Evolutionary conservation across 2,888 invertebrate species (phyloP), one percentile per base, ranked within the genome.

Genomic region (Tetheella fluctuosa): DNA sequence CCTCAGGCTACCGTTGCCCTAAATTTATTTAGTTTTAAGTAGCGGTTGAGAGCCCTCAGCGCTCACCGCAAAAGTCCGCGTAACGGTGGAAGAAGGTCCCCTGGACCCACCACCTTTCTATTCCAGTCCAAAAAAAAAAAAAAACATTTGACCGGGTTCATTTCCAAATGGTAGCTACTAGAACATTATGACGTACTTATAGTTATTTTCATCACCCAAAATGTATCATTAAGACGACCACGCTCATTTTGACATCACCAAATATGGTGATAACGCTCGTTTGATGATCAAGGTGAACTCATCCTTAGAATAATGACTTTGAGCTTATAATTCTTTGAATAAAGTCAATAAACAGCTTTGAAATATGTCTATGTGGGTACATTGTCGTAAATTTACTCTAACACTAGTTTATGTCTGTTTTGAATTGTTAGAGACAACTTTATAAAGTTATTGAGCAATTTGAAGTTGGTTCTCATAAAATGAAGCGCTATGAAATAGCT

Each of bases 371-470:
- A 48, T 48, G 48, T 48, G 48, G 17, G n/a, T 20, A 48, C 20
- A 20, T 48, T 48, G 48, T 48, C 48, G 20, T 48, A 48, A 48
- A 48, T 48, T 48, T 20, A 8, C 48, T 48, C 48, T 20, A 48
- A 48, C 48, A 48, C 48, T 48, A 48, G 6, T 48, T 48, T 48
- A 48, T 48, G 20, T 48, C 48, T 20, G 48, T 48, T 48, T 48
- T 48, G 48, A 48, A 48, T 48, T 17, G 48, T 20, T n/a, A 20
- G 48, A 48, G 48, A 48, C 48, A 20, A 48, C 20, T 48, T 48
- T 20, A 48, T 20, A 20, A 20, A 20, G 48, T 10, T 48, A 48
- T 48, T 48, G 48, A 20, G 20, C 48, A 48, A 48, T 48, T 42
- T 42, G 6, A 42, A 6, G 48, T 48, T 48, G 48, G 48, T 48